These are phyloP conservation scores for Lasiommata megera DNA, from an alignment of 2,888 invertebrate species.

Conservation along the genomic window DNA sequence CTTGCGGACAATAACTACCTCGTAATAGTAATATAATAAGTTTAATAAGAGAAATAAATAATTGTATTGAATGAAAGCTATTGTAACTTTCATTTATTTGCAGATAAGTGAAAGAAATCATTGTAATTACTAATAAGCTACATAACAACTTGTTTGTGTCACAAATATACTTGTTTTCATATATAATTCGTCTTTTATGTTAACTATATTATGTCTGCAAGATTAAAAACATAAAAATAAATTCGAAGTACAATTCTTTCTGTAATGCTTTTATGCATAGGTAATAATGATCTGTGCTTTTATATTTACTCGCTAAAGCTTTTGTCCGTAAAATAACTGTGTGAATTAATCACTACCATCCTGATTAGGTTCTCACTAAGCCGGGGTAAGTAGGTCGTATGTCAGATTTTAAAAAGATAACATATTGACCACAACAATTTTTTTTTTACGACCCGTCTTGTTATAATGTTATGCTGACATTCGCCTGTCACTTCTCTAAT, in stretches of 20 bases:
- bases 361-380: slow-evolving; percentile 62
- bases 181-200: slow-evolving; percentile 6
- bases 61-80: too few relatives aligned
- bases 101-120: not conserved
- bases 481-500: slow-evolving; percentile 62
- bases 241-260: too few relatives aligned
- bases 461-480: slow-evolving; percentile 44
- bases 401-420: slow-evolving; percentile 46
- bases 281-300: slow-evolving; percentile 27
- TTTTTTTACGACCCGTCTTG: slow-evolving; percentile 55
- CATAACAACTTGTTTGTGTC: not conserved
- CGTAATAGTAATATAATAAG: too few relatives aligned
- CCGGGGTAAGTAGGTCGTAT: slow-evolving; percentile 57
- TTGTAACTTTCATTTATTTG: not conserved
- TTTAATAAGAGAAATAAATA: too few relatives aligned
- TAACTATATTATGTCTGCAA: too few relatives aligned
- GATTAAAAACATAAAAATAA: too few relatives aligned
- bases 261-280: too few relatives aligned
- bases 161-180: not conserved
- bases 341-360: slow-evolving; percentile 68
- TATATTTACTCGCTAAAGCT: slow-evolving; percentile 36
- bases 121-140: not conserved
- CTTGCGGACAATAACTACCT: too few relatives aligned
- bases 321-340: slow-evolving; percentile 59
- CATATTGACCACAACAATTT: slow-evolving; percentile 45